Evolutionary conservation across 2,797 vertebrate genomes (phyloP).

Genomic region (Dallia pectoralis): DNA sequence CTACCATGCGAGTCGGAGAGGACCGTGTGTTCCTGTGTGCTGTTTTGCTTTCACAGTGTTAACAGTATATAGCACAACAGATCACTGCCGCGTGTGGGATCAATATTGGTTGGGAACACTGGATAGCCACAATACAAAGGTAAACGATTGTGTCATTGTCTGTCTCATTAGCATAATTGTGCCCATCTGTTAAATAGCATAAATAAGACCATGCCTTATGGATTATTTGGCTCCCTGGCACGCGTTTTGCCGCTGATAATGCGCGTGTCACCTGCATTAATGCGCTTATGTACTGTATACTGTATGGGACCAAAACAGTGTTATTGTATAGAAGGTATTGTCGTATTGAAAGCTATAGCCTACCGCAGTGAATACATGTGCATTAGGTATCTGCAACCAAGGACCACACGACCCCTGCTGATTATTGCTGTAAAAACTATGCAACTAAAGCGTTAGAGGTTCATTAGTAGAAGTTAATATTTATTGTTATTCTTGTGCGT

Average conservation of each 20-base stretch:
- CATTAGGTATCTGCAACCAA: slow-evolving; percentile 11
- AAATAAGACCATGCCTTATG: not conserved
- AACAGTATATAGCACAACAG: slow-evolving; percentile 6
- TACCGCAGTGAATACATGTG: slow-evolving; percentile 55
- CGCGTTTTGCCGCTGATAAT: not conserved
- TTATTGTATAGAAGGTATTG: not conserved
- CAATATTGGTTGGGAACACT: slow-evolving; percentile 47
- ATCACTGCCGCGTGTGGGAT: slow-evolving; percentile 51
- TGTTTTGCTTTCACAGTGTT: not conserved
- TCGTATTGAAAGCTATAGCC: too few species aligned
- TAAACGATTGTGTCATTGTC: slow-evolving; percentile 29
- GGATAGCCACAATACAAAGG: slow-evolving; percentile 60
- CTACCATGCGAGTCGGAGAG: not conserved
- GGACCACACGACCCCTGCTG: not conserved
- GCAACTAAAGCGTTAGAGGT: slow-evolving; percentile 13
- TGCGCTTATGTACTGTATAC: not conserved
- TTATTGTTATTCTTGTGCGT: too few species aligned
- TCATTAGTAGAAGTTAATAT: not conserved
- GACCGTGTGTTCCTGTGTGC: not conserved
- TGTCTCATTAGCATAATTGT: not conserved
- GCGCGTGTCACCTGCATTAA: not conserved
- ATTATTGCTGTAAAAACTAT: slow-evolving; percentile 44
- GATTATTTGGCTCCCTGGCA: not conserved
- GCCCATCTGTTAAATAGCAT: not conserved
- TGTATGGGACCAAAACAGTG: slow-evolving; percentile 49